These are phyloP conservation scores for Margarornis squamiger DNA, from an alignment of 2,797 vertebrate genomes.

Conservation along the genomic window DNA sequence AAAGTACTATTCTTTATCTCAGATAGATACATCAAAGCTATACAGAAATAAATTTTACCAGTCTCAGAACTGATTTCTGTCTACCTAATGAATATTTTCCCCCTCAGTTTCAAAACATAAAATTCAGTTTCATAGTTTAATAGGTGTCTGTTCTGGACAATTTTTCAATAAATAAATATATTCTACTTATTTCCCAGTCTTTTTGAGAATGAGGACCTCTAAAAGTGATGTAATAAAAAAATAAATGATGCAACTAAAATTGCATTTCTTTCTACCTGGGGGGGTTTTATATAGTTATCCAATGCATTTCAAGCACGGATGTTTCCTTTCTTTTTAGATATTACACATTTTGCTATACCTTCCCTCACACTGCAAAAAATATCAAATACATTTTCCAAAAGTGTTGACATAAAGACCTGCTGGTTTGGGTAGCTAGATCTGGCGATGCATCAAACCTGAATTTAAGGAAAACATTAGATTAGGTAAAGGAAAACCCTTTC, in stretches of 20 bases:
- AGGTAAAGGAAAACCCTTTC: not conserved
- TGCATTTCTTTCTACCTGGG: not conserved
- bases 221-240: not conserved
- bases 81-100: not conserved
- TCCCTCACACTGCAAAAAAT: not conserved
- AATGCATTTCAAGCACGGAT: not conserved
- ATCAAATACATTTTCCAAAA: not conserved
- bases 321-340: not conserved
- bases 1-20: not conserved
- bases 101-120: not conserved
- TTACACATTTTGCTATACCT: not conserved
- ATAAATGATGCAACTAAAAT: not conserved
- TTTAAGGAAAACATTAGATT: not conserved
- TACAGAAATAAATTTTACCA: not conserved
- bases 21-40: not conserved
- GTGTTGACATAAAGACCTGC: not conserved
- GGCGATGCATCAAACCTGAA: not conserved
- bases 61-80: not conserved
- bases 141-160: not conserved
- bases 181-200: not conserved
- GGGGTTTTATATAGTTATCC: not conserved
- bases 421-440: not conserved
- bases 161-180: not conserved
- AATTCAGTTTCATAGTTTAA: not conserved
- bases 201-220: not conserved